These are phyloP conservation scores for Spea hammondii DNA, from an alignment of 2,797 vertebrate species.

Conservation along the genomic window DNA sequence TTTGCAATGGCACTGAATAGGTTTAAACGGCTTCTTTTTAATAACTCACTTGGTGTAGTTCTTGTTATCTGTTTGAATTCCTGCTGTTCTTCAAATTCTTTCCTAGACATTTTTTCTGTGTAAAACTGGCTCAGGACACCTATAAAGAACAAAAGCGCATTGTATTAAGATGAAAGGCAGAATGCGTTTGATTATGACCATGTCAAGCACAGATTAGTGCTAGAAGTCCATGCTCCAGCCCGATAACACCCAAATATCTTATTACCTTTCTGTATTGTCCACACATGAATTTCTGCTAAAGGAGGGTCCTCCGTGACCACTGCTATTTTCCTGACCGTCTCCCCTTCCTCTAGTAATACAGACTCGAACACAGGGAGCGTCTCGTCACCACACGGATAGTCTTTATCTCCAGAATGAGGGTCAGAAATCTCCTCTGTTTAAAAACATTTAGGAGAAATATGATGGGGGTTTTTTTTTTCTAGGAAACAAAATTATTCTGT, in stretches of 20 bases:
- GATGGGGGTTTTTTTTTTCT: neutral
- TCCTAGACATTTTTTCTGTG: constrained; percentile 71
- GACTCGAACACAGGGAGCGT: constrained; percentile 75
- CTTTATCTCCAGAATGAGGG: constrained; percentile 68
- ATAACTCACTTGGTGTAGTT: constrained; percentile 74
- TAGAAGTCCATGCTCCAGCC: neutral
- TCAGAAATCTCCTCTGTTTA: constrained; percentile 68
- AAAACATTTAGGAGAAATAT: constrained; percentile 9
- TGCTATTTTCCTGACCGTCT: constrained; percentile 75
- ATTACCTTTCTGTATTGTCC: constrained; percentile 75
- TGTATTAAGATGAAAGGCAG: constrained; percentile 25
- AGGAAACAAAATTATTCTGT: too few relatives aligned
- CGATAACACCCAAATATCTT: neutral
- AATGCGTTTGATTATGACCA: constrained; percentile 3
- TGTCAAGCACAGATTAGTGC: constrained; percentile 8
- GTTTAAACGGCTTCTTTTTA: too few relatives aligned
- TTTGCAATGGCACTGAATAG: too few relatives aligned
- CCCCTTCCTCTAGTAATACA: constrained; percentile 65
- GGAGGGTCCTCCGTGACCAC: constrained; percentile 70
- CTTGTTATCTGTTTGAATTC: constrained; percentile 75
- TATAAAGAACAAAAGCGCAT: constrained; percentile 51
- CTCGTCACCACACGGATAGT: constrained; percentile 74
- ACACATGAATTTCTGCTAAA: constrained; percentile 73
- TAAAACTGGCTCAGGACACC: constrained; percentile 71
- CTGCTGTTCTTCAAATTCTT: constrained; percentile 72